Percentiles rank a stretch among this genome's conserved stretches.
Conservation (phyloP, 2,888 invertebrate species). For the Acrobasis repandana region DNA sequence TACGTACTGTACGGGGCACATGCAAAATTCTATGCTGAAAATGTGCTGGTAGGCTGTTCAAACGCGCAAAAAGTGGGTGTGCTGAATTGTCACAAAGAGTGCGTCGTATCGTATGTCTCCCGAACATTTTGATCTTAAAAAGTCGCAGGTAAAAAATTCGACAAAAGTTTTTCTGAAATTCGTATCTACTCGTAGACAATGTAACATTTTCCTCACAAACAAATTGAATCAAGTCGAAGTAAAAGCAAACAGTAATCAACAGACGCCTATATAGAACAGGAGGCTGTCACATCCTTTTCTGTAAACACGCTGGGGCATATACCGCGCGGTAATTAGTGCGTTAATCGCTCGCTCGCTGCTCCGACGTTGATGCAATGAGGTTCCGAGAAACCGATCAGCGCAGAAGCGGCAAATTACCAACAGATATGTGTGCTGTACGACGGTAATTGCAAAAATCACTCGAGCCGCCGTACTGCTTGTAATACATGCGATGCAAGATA, state of each 20-base stretch:
- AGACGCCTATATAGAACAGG: slow-evolving; percentile 18
- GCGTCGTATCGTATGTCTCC: no score
- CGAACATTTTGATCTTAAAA: no score
- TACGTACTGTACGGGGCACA: no score
- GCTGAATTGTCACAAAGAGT: no score
- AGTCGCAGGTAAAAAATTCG: no score
- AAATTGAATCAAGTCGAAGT: slow-evolving; percentile 3
- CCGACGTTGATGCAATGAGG: slow-evolving; percentile 66
- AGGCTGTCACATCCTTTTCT: slow-evolving; percentile 19
- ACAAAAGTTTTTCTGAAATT: no score
- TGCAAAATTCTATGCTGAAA: no score
- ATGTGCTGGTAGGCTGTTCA: no score
- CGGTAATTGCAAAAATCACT: slow-evolving; percentile 80
- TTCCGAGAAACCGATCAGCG: slow-evolving; percentile 76
- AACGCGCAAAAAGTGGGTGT: no score
- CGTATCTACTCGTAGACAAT: no score
- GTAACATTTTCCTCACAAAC: neutral
- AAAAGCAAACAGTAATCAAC: slow-evolving; percentile 9
- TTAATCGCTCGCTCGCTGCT: slow-evolving; percentile 65
- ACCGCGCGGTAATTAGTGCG: slow-evolving; percentile 65
- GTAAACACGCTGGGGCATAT: slow-evolving; percentile 15
- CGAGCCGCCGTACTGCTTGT: slow-evolving; percentile 52
- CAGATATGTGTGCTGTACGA: slow-evolving; percentile 77
- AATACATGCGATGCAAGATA: slow-evolving; percentile 34
- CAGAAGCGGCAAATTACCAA: slow-evolving; percentile 76